Conservation (phyloP, 1,140 invertebrate species). For the Apis dorsata region DNA sequence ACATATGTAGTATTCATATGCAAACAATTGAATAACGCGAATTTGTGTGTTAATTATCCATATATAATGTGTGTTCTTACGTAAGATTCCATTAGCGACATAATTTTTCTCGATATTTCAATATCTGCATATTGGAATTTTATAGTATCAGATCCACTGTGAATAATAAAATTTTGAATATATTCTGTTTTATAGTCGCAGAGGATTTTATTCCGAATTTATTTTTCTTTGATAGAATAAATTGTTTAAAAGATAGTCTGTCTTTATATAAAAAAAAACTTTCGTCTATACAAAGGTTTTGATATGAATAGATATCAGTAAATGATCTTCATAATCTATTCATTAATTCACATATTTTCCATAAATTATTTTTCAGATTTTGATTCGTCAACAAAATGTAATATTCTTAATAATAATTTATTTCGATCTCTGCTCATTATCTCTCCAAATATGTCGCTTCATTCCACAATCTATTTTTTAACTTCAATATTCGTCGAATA, state of each 20-base stretch:
- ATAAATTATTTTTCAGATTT: neutral
- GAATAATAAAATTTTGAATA: constrained; percentile 67
- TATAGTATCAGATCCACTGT: constrained; percentile 47
- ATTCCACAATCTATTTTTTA: constrained; percentile 26
- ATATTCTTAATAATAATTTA: constrained; percentile 33
- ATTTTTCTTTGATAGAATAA: constrained; percentile 68
- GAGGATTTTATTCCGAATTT: constrained; percentile 62
- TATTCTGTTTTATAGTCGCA: constrained; percentile 65
- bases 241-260: constrained; percentile 68
- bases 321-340: constrained; percentile 42
- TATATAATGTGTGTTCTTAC: constrained; percentile 69
- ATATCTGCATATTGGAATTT: neutral
- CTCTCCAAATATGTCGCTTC: constrained; percentile 45
- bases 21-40: constrained; percentile 64
- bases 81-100: constrained; percentile 18
- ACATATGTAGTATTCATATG: constrained; percentile 63
- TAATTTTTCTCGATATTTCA: constrained; percentile 5
- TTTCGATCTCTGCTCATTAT: constrained; percentile 46
- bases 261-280: constrained; percentile 67
- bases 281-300: constrained; percentile 69
- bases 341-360: constrained; percentile 49
- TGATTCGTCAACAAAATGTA: constrained; percentile 59
- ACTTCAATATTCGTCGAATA: constrained; percentile 48
- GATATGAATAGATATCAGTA: constrained; percentile 47
- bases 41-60: constrained; percentile 74